Percentiles rank a stretch among this genome's conserved stretches.
These are phyloP conservation scores for Stichopus horrens DNA, from an alignment of 53 echinoderm and acorn worm species.

Conservation along the genomic window DNA sequence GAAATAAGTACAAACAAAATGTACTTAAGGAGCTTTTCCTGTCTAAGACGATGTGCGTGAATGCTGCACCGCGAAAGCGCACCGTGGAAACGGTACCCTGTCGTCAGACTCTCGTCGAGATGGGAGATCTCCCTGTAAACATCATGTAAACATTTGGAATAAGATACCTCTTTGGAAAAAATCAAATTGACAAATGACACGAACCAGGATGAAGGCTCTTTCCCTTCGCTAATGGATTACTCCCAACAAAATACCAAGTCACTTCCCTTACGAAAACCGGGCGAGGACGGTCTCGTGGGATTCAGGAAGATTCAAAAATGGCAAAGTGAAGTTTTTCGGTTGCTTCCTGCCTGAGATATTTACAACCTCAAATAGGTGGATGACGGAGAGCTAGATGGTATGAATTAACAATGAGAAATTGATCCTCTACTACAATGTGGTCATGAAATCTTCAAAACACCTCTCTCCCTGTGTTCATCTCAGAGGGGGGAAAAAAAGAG, in stretches of 20 bases:
- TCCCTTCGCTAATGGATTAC: neutral
- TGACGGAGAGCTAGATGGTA: neutral
- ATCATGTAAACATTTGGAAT: neutral
- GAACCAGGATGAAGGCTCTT: constrained; percentile 1
- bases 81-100: neutral
- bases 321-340: neutral
- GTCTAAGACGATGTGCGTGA: too few species aligned
- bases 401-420: neutral
- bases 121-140: neutral
- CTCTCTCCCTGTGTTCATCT: neutral
- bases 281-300: neutral
- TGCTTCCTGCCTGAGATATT: neutral
- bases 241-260: neutral
- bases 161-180: neutral
- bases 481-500: too few species aligned
- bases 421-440: neutral
- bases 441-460: neutral
- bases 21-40: neutral
- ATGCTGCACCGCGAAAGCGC: too few species aligned
- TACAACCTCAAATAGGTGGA: neutral
- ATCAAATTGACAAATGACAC: constrained; percentile 10
- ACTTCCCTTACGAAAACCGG: neutral
- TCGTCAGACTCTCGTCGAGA: neutral
- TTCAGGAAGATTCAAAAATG: neutral
- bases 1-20: neutral